These are phyloP conservation scores for Hippocampus kuda DNA, from an alignment of 2,797 vertebrate species.

Conservation along the genomic window DNA sequence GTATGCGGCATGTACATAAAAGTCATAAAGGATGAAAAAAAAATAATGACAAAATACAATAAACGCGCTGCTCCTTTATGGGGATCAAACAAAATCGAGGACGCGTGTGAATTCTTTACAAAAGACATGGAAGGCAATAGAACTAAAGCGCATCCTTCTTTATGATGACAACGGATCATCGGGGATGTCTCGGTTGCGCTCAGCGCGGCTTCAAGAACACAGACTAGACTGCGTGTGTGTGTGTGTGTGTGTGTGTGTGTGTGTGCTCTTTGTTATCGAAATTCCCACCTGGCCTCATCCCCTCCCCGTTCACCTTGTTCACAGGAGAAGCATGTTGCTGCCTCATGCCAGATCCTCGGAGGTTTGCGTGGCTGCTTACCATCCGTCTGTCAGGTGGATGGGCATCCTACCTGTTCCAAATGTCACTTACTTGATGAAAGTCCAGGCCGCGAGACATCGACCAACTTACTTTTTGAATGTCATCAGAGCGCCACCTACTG, in stretches of 20 bases:
- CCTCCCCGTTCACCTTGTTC: slow-evolving; percentile 25
- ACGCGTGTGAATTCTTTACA: neutral
- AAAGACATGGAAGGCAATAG: neutral
- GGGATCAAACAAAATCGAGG: neutral
- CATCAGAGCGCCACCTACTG: too few species aligned
- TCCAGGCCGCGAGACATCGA: too few species aligned
- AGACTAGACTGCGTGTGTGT: too few species aligned
- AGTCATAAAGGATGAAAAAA: neutral
- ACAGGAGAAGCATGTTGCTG: slow-evolving; percentile 20
- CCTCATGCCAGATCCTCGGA: slow-evolving; percentile 37
- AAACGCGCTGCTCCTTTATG: neutral
- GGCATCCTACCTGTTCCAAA: too few species aligned
- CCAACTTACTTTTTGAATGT: too few species aligned
- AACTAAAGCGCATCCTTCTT: neutral
- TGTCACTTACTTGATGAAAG: too few species aligned
- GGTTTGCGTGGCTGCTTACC: slow-evolving; percentile 31
- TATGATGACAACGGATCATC: neutral
- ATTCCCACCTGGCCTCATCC: slow-evolving; percentile 8
- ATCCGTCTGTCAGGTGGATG: slow-evolving; percentile 32
- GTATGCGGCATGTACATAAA: neutral
- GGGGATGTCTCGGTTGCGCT: neutral
- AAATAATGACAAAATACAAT: too few species aligned
- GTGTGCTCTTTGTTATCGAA: slow-evolving; percentile 7
- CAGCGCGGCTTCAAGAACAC: neutral
- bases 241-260: neutral